These are phyloP conservation scores for Ptiloglossa arizonensis DNA, from an alignment of 1,140 invertebrate species.

Conservation along the genomic window DNA sequence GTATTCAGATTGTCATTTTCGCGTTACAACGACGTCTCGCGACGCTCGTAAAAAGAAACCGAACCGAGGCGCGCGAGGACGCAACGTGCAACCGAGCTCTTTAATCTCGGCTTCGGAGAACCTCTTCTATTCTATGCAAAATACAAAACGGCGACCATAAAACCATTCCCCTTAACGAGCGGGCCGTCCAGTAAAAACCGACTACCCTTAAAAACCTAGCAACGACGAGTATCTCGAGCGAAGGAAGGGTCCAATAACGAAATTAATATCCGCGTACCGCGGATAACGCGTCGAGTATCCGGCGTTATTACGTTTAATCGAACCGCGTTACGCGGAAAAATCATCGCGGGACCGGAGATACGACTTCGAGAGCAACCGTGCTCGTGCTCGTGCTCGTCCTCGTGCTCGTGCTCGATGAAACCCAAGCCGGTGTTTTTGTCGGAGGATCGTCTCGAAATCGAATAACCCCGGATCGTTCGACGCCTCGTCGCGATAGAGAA, in stretches of 20 bases:
- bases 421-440: too few relatives aligned
- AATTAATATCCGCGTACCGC: conserved; percentile 32
- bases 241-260: conserved; percentile 17
- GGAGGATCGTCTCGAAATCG: not conserved
- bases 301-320: conserved; percentile 26
- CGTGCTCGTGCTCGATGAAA: too few relatives aligned
- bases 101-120: conserved; percentile 30
- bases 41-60: conserved; percentile 23
- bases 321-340: conserved; percentile 7
- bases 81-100: conserved; percentile 21
- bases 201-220: conserved; percentile 19
- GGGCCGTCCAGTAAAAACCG: not conserved
- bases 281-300: conserved; percentile 21
- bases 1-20: conserved; percentile 52
- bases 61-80: not conserved
- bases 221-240: not conserved
- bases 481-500: not conserved
- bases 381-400: too few relatives aligned
- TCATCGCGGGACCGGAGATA: not conserved
- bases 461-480: not conserved
- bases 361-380: not conserved
- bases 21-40: conserved; percentile 18
- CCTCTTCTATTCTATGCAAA: conserved; percentile 17
- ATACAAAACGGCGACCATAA: conserved; percentile 14
- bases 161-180: conserved; percentile 34